phyloP scores from a whole-genome alignment of 2,797 vertebrate genomes.

The Anolis apletophallus region DNA sequence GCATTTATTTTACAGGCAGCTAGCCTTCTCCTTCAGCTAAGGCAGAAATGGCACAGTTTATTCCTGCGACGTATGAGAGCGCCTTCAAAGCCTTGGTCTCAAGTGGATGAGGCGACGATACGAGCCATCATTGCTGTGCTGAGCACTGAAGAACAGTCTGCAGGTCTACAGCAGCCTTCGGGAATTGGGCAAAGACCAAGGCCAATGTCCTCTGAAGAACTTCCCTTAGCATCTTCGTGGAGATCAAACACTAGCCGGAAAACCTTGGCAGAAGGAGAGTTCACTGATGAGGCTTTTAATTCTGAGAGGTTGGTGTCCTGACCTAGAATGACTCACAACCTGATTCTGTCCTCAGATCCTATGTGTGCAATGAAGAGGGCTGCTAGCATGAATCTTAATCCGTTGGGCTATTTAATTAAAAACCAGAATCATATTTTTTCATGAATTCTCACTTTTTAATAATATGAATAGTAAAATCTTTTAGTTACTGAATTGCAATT shows the following conservation, averaged over 20 bases:
- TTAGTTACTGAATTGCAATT: too few relatives aligned
- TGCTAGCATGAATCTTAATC: neutral
- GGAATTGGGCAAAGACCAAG: constrained; percentile 94
- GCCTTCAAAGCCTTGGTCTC: constrained; percentile 89
- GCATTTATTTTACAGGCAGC: constrained; percentile 82
- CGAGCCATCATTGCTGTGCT: constrained; percentile 86
- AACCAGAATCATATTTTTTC: too few relatives aligned
- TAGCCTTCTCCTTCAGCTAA: constrained; percentile 85
- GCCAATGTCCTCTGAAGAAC: constrained; percentile 82
- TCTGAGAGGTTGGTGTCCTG: constrained; percentile 77
- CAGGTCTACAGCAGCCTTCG: constrained; percentile 91
- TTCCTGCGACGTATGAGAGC: constrained; percentile 88
- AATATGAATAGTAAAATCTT: too few relatives aligned
- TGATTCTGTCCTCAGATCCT: neutral
- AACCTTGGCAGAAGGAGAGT: constrained; percentile 74
- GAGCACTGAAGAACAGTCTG: constrained; percentile 85
- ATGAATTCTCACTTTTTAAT: too few relatives aligned
- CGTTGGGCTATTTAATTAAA: neutral
- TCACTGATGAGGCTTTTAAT: constrained; percentile 68
- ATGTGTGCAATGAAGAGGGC: neutral
- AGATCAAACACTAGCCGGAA: constrained; percentile 73
- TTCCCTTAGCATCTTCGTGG: constrained; percentile 74
- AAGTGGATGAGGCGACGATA: constrained; percentile 87
- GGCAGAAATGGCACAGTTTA: constrained; percentile 93
- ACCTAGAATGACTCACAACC: too few relatives aligned